phyloP scores from a whole-genome alignment of 2,113 vertebrate genomes.

The Paratilapia polleni region DNA sequence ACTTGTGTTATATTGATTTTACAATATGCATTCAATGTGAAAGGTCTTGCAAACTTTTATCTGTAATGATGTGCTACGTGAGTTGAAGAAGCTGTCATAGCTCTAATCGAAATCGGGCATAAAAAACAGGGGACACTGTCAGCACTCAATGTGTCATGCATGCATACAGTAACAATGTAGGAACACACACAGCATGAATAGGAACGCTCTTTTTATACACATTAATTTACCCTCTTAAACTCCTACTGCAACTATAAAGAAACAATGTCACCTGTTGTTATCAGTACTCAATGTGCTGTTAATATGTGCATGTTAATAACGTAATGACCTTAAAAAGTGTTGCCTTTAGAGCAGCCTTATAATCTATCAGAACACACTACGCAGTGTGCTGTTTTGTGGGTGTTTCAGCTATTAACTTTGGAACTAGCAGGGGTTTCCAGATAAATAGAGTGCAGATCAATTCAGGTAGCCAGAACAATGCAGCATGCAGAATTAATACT shows the following conservation, averaged over 20 bases:
- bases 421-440: conserved; percentile 14
- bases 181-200: background rate
- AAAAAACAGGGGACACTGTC: background rate
- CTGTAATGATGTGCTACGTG: conserved; percentile 6
- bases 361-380: background rate
- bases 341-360: background rate
- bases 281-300: background rate
- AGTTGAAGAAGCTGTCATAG: conserved; percentile 14
- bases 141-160: background rate
- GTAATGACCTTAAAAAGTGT: background rate
- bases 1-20: conserved; percentile 7
- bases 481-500: background rate
- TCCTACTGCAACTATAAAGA: background rate
- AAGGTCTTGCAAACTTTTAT: background rate
- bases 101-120: conserved; percentile 20
- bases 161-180: background rate
- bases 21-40: background rate
- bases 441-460: conserved; percentile 35
- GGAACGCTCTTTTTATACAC: background rate
- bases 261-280: background rate
- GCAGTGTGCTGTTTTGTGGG: background rate
- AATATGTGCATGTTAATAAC: background rate
- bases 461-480: conserved; percentile 29
- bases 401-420: conserved; percentile 24
- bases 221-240: background rate